These are phyloP conservation scores for Oscheius sp. DNA, from an alignment of 2,888 invertebrate species.

Conservation along the genomic window DNA sequence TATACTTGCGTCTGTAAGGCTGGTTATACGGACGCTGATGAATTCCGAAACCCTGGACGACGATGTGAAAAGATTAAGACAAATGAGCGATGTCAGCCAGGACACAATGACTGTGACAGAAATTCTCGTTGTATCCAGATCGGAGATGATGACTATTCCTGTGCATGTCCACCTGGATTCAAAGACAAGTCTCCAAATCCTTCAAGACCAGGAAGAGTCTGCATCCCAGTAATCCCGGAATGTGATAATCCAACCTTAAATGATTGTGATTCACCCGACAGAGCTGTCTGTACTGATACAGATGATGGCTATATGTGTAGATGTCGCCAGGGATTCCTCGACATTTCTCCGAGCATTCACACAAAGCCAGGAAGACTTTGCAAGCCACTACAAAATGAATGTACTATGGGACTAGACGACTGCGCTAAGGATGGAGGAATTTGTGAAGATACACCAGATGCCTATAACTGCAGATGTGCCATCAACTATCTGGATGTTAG, in stretches of 20 bases:
- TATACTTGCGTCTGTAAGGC: conserved; percentile 63
- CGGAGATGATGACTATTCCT: conserved; percentile 65
- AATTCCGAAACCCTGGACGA: conserved; percentile 69
- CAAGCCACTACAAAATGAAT: conserved; percentile 68
- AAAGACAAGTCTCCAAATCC: conserved; percentile 60
- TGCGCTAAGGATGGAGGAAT: conserved; percentile 66
- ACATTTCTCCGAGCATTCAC: conserved; percentile 65
- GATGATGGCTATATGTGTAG: conserved; percentile 64
- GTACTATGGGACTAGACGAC: conserved; percentile 54
- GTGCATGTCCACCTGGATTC: conserved; percentile 64
- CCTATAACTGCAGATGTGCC: conserved; percentile 67
- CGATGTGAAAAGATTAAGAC: conserved; percentile 59
- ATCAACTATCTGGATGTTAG: conserved; percentile 69
- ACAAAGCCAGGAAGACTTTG: conserved; percentile 68
- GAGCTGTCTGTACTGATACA: conserved; percentile 67
- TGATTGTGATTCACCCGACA: conserved; percentile 63
- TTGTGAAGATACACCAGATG: conserved; percentile 70
- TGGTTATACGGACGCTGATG: conserved; percentile 68
- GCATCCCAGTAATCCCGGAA: conserved; percentile 63
- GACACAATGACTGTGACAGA: conserved; percentile 68
- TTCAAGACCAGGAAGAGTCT: conserved; percentile 54
- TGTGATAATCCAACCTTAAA: conserved; percentile 65
- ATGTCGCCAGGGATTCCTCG: conserved; percentile 62
- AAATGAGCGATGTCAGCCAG: conserved; percentile 64
- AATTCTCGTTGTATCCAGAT: conserved; percentile 67